Evolutionary conservation across 2,888 invertebrate species (phyloP), one percentile per base, ranked within the genome.

Genomic region (Laspeyria flexula): DNA sequence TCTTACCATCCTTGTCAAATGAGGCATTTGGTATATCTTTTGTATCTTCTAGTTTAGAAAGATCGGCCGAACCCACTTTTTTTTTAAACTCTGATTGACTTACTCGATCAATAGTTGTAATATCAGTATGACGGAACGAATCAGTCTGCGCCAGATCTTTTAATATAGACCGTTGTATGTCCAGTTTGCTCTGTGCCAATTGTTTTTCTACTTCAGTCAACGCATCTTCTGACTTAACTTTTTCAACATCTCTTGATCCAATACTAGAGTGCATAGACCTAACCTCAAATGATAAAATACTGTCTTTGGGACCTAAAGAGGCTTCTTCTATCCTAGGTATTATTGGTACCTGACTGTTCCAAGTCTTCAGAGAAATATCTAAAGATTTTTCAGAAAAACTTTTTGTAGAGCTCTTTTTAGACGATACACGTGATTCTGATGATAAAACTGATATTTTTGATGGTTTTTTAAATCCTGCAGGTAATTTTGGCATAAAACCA

Each of bases 401-500:
- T 12, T 23, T 16, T 7, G 11, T 4, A 27, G 13, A 13, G 7
- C 58, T 56, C 7, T 47, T 52, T 33, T n/a, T n/a, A n/a, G n/a
- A n/a, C n/a, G n/a, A n/a, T n/a, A 37, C 38, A 33, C 45, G 13
- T 1, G 52, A 38, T 29, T 54, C 30, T n/a, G n/a, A n/a, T n/a
- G 38, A 1, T 31, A 35, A 10, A 31, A 18, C 7, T 7, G 2
- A 3, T 4, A 25, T 7, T 7, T 21, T 21, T 21, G 25, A 7
- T 25, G 7, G 7, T 9, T 31, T 31, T 31, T 27, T 0, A 15
- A 12, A 7, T 0, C 27, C 29, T 12, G 13, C 11, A 13, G 50
- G 23, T 7, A 76, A 60, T 66, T 93, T 93, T 0, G 94, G 95
- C 55, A 95, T 86, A 62, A 95, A 94, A 3, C 95, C 95, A 52